phyloP scores from a whole-genome alignment of 2,113 vertebrate species.

The Pholis gunnellus region DNA sequence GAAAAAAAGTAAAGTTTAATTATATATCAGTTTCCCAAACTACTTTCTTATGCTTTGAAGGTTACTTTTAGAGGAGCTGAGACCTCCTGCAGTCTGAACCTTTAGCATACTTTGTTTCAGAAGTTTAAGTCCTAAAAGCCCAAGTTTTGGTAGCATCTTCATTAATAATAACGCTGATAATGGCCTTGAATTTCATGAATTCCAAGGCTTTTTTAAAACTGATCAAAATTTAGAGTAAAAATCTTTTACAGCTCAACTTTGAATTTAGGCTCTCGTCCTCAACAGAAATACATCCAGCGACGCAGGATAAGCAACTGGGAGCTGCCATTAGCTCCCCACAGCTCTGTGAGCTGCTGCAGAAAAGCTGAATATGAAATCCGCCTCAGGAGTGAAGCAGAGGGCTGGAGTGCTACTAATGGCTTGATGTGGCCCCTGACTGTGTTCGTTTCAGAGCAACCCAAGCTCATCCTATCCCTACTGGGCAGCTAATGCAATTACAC shows the following conservation, averaged over 20 bases:
- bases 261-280: not conserved
- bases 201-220: not conserved
- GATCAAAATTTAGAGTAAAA: not conserved
- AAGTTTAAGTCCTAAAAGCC: not conserved
- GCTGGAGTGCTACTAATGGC: constrained; percentile 70
- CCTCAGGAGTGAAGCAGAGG: constrained; percentile 59
- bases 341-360: constrained; percentile 51
- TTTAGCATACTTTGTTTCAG: not conserved
- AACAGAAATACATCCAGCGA: constrained; percentile 28
- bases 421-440: constrained; percentile 68
- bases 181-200: not conserved
- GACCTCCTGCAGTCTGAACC: not conserved
- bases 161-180: not conserved
- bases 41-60: not conserved
- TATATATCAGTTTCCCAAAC: not conserved
- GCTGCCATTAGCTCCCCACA: constrained; percentile 64
- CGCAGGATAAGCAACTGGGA: constrained; percentile 33
- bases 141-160: not conserved
- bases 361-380: constrained; percentile 52
- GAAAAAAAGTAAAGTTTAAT: not conserved
- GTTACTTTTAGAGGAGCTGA: not conserved
- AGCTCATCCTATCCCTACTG: constrained; percentile 76
- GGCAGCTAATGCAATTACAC: constrained; percentile 83
- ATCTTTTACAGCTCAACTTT: not conserved
- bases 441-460: constrained; percentile 77